A percentile compares a stretch with the other conserved stretches of the same genome.
These are phyloP conservation scores for Synaphobranchus kaupii DNA, from an alignment of 2,797 vertebrate species.

Conservation along the genomic window DNA sequence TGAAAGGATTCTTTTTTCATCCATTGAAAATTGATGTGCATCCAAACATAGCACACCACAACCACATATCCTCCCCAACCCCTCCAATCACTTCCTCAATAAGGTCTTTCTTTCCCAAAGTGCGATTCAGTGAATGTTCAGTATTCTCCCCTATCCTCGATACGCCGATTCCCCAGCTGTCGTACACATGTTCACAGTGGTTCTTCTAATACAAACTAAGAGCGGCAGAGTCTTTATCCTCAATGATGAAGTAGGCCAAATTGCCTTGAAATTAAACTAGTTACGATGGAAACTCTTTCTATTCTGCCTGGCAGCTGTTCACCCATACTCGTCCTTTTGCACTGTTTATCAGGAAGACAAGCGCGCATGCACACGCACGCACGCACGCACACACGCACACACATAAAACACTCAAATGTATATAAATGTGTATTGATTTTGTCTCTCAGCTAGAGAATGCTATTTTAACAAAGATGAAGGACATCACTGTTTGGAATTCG, in stretches of 20 bases:
- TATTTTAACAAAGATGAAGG: constrained; percentile 47
- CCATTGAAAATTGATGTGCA: not conserved
- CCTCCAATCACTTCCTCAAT: not conserved
- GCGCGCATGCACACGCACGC: not conserved
- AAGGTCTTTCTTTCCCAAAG: not conserved
- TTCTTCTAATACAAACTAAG: not conserved
- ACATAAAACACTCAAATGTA: not conserved
- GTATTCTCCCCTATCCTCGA: not conserved
- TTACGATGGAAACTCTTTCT: not conserved
- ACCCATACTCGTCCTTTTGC: not conserved
- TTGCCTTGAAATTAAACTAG: not conserved
- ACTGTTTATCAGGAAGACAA: not conserved
- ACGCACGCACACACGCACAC: not conserved
- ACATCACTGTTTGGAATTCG: constrained; percentile 52
- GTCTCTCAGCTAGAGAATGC: constrained; percentile 18
- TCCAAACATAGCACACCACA: not conserved
- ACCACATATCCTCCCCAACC: not conserved
- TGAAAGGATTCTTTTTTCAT: not conserved
- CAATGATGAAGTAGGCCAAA: constrained; percentile 18
- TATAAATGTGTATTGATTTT: constrained; percentile 28
- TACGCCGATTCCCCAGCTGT: constrained; percentile 1
- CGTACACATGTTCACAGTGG: not conserved
- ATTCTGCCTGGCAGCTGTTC: not conserved
- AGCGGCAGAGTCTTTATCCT: constrained; percentile 21
- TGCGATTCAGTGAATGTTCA: not conserved